These are phyloP conservation scores for Merops nubicus DNA, from an alignment of 2,113 vertebrate genomes.

Conservation along the genomic window DNA sequence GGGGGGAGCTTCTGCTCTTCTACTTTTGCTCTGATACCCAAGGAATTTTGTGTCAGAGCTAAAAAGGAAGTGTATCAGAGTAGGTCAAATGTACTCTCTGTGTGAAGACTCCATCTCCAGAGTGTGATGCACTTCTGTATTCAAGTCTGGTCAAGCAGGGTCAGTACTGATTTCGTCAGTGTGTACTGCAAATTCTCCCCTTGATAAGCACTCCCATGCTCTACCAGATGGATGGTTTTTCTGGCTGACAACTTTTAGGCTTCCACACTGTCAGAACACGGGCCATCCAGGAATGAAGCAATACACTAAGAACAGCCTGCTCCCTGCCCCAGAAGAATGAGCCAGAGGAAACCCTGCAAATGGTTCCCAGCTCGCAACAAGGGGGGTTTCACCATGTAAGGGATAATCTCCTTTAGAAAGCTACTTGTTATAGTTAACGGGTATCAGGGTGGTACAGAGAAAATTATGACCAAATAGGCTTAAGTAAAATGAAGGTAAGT, in stretches of 20 bases:
- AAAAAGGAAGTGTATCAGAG: not conserved
- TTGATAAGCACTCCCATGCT: not conserved
- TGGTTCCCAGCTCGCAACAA: not conserved
- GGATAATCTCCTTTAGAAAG: not conserved
- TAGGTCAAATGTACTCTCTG: not conserved
- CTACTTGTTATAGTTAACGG: not conserved
- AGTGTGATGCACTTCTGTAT: not conserved
- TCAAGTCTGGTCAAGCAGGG: not conserved
- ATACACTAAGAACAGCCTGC: not conserved
- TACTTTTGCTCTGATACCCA: not conserved
- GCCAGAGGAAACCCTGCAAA: not conserved
- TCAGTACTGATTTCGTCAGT: not conserved
- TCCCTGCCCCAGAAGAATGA: not conserved
- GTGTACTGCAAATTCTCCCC: not conserved
- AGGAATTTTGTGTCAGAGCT: not conserved
- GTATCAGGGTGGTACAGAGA: not conserved
- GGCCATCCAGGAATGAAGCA: not conserved
- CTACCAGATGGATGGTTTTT: not conserved
- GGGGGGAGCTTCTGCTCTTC: not conserved
- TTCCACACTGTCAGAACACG: not conserved
- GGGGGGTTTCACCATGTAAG: not conserved
- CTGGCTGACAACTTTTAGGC: not conserved
- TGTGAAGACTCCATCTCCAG: not conserved
- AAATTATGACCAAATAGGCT: not conserved
- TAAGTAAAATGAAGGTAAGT: not conserved